Base-by-base conservation (phyloP, 2,888 invertebrate species). In the Cyrtodaria siliqua region DNA sequence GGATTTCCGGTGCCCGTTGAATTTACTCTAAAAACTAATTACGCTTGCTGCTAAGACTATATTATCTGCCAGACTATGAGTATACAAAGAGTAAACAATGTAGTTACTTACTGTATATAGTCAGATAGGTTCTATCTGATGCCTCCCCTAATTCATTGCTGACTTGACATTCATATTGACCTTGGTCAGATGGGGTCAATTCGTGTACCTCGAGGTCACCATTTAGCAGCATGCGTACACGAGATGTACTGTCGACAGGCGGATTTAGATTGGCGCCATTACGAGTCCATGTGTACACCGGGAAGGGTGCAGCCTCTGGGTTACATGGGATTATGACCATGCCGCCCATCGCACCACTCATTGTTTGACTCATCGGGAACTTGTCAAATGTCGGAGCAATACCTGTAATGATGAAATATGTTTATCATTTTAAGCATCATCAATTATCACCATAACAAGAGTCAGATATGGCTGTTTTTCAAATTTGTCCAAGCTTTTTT, bases 291-390 rank as follows among this genome's bases (percentile, higher is more conserved):
- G 95, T 95, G 90, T 97, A 97, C 83, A 95, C 70, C 9, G 91
- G 89, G 27, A 95, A 95, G 0, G 99, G 98, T 0, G 98, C 98
- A 6, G 98, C 98, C 93, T 99, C 99, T 0, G 98, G 98, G 90
- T 96, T 96, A 91, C 99, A 99, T 9, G 82, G 55, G 63, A 99
- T 96, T 0, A 98, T 98, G 0, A 97, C 96, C 92, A 98, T 98
- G 16, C 98, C 97, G 14, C 97, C 97, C 91, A 97, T 96, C 0
- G 97, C 97, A 0, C 97, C 98, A 2, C 97, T 97, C n/a, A 97
- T 97, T 18, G 86, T 86, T 93, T 97, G 97, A 0, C 96, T 95
- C 40, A 98, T 93, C 0, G 98, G 98, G 44, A 94, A 94, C 92
- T 98, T 98, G 90, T 96, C 96, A 91, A 99, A 99, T 0, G 97